These are phyloP conservation scores for Neolamprologus brichardi DNA, from an alignment of 2,113 vertebrate species.

Conservation along the genomic window DNA sequence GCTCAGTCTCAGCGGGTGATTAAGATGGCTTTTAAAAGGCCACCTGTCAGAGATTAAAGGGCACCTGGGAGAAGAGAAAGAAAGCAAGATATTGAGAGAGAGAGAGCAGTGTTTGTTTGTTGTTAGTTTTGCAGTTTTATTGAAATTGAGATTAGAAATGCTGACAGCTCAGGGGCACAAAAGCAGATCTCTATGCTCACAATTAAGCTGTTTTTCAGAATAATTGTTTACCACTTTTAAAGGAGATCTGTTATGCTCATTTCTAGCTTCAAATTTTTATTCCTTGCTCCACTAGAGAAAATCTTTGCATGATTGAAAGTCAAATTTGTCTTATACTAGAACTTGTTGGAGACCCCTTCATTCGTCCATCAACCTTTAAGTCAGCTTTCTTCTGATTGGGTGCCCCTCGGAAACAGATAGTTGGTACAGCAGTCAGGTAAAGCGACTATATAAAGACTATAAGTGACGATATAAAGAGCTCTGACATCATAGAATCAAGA, in stretches of 20 bases:
- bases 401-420: not conserved
- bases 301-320: not conserved
- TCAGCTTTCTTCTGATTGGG: not conserved
- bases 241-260: not conserved
- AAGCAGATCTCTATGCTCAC: not conserved
- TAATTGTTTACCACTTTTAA: not conserved
- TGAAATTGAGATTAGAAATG: not conserved
- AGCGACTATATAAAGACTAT: too few species aligned
- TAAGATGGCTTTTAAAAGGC: slow-evolving; percentile 72
- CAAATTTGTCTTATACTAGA: not conserved
- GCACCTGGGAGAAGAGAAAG: slow-evolving; percentile 63
- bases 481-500: not conserved
- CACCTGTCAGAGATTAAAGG: slow-evolving; percentile 78
- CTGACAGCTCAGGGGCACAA: not conserved
- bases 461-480: not conserved
- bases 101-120: not conserved
- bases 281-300: not conserved
- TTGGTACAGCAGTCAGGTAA: not conserved
- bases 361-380: not conserved
- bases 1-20: slow-evolving; percentile 54
- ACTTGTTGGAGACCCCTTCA: not conserved
- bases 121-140: not conserved
- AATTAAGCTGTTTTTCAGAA: not conserved
- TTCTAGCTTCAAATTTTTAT: not conserved
- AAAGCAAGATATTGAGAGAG: not conserved